Conservation (phyloP, 2,888 invertebrate species). For the Apamea crenata region DNA sequence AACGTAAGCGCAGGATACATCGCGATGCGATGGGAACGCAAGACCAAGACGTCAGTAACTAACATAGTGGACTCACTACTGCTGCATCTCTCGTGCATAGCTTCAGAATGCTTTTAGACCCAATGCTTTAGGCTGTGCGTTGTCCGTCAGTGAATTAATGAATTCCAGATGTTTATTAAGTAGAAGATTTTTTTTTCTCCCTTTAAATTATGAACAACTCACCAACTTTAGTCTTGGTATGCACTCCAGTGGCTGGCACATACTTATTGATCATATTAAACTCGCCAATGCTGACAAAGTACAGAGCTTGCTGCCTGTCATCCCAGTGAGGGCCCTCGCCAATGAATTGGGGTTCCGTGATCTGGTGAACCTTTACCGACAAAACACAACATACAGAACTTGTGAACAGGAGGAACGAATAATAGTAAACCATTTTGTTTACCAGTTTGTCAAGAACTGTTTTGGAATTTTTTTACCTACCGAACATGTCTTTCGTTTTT, state of each 20-base stretch:
- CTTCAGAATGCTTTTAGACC: too few species aligned
- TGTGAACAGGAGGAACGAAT: not conserved
- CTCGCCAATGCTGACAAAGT: slow-evolving; percentile 91
- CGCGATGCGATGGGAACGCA: too few species aligned
- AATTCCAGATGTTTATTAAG: too few species aligned
- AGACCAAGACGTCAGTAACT: too few species aligned
- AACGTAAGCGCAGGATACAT: too few species aligned
- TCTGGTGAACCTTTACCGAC: slow-evolving; percentile 83
- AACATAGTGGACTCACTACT: too few species aligned
- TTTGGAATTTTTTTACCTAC: too few species aligned
- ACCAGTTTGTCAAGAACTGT: not conserved
- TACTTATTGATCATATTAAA: slow-evolving; percentile 88
- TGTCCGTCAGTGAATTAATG: too few species aligned
- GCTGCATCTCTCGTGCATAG: too few species aligned
- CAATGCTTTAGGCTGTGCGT: too few species aligned
- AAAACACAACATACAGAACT: slow-evolving; percentile 50
- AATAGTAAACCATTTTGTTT: not conserved
- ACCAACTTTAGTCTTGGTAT: slow-evolving; percentile 89
- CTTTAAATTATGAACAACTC: slow-evolving; percentile 63
- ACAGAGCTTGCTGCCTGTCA: slow-evolving; percentile 89
- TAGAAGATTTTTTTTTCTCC: too few species aligned
- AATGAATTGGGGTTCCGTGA: slow-evolving; percentile 85
- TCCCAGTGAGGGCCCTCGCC: slow-evolving; percentile 95
- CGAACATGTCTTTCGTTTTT: not conserved
- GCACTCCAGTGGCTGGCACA: slow-evolving; percentile 84